Base-by-base conservation (phyloP, 2,797 vertebrate species). In the Typhlichthys eigenmanni region DNA sequence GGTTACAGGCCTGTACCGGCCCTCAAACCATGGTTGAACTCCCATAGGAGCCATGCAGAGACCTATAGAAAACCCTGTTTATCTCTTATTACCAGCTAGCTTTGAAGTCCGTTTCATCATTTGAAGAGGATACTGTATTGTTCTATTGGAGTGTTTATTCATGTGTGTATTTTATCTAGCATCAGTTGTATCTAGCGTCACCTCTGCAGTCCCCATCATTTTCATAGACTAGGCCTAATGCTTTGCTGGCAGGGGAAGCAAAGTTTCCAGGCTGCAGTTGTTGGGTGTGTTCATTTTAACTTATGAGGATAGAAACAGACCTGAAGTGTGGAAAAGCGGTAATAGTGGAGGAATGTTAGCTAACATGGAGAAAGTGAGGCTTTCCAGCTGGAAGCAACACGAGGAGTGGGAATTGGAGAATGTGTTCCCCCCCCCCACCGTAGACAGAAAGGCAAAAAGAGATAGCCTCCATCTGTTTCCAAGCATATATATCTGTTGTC, bases 321-420 rank as follows among this genome's bases (percentile, higher is more conserved):
- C 68, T 61, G 66, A 75, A 74, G 67, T 79, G 67, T 10, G 62
- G 81, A 77, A 88, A 85, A 87, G 63, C 38, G 68, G 52, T 76
- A 84, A 87, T 66, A 81, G 63, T 75, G 60, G 55, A 82, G 75
- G 80, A 91, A 89, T 89, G 86, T 79, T 76, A 71, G 74, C 75
- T 79, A 73, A 79, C 74, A 78, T 66, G 43, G 66, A 84, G 64
- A 74, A 70, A 87, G 63, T 74, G 60, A 82, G 63, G 65, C 51
- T 73, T 73, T 78, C 66, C 73, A 81, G 78, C 82, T 86, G 78
- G 74, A 84, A 80, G 71, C 70, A 66, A 62, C 54, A 54, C 60
- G 46, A 69, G 67, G 64, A 61, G 67, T 67, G 53, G 68, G 49
- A n/a, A 71, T 49, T 32, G 45, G 58, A 49, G 55, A 63, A 51